phyloP scores from a whole-genome alignment of 2,888 invertebrate species.

The Neuroscelio doddi region DNA sequence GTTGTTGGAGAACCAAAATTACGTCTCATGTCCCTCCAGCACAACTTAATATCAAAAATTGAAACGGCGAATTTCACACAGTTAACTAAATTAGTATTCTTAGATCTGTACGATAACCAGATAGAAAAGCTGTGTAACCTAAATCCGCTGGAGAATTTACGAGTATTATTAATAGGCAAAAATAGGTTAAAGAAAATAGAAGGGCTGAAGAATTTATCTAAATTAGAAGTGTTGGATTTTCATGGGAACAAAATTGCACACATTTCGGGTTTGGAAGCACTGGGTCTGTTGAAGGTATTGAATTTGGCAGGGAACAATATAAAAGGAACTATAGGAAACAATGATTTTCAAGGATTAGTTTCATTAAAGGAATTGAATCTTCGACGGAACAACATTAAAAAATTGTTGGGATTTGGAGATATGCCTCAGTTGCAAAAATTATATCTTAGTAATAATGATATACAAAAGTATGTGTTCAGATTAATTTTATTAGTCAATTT shows the following conservation, averaged over 20 bases:
- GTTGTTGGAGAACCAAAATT: slow-evolving; percentile 87
- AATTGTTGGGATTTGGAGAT: slow-evolving; percentile 85
- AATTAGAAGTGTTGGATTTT: slow-evolving; percentile 92
- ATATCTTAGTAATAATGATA: slow-evolving; percentile 88
- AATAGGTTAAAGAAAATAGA: slow-evolving; percentile 89
- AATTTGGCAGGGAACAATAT: slow-evolving; percentile 96
- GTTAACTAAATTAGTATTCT: slow-evolving; percentile 87
- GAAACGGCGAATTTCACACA: slow-evolving; percentile 76
- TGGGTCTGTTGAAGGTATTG: slow-evolving; percentile 88
- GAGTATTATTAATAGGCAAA: slow-evolving; percentile 92
- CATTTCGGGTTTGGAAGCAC: slow-evolving; percentile 80
- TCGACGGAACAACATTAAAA: slow-evolving; percentile 87
- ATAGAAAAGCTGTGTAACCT: slow-evolving; percentile 89
- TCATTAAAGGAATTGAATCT: slow-evolving; percentile 91
- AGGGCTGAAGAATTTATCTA: slow-evolving; percentile 80
- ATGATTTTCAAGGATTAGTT: slow-evolving; percentile 85
- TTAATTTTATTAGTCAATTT: slow-evolving; percentile 7
- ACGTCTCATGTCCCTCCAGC: slow-evolving; percentile 90
- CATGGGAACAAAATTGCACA: slow-evolving; percentile 92
- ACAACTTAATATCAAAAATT: slow-evolving; percentile 88
- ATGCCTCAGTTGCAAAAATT: slow-evolving; percentile 84
- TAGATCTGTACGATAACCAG: slow-evolving; percentile 96
- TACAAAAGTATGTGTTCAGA: slow-evolving; percentile 78
- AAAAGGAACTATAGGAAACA: slow-evolving; percentile 80
- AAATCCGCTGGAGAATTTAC: slow-evolving; percentile 83